These are phyloP conservation scores for Melanotus villosus DNA, from an alignment of 2,888 invertebrate species.

Conservation along the genomic window DNA sequence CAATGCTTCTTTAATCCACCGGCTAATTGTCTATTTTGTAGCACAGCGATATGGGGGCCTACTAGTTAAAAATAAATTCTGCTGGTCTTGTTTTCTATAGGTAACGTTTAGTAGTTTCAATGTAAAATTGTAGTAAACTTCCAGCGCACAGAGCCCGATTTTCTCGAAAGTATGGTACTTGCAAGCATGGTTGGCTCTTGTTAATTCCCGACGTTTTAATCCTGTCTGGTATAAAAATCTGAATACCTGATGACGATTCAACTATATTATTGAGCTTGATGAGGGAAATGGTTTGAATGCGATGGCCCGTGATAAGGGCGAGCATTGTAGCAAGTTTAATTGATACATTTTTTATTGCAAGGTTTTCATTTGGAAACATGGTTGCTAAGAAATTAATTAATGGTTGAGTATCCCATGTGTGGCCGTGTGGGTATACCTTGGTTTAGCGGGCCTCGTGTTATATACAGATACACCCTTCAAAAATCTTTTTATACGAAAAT, in stretches of 20 bases:
- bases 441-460: neutral
- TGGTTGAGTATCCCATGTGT: neutral
- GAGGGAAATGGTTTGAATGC: neutral
- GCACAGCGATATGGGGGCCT: no score
- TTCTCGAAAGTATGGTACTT: no score
- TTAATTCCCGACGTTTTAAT: neutral
- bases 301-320: neutral
- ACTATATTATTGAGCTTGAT: neutral
- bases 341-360: neutral
- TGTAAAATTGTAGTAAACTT: no score
- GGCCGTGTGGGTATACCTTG: neutral
- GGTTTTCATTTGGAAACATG: neutral
- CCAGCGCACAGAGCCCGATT: no score
- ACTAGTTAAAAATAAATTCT: no score
- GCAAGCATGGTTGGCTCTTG: no score
- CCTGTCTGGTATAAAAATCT: neutral
- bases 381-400: neutral
- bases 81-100: no score
- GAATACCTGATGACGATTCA: neutral
- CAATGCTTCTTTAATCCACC: no score
- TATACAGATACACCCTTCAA: neutral
- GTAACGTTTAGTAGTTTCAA: no score
- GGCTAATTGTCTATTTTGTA: no score
- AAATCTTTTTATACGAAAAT: neutral
- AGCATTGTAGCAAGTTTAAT: neutral